Evolutionary conservation across 2,113 vertebrate species (phyloP).

Genomic region (Pristiophorus japonicus): DNA sequence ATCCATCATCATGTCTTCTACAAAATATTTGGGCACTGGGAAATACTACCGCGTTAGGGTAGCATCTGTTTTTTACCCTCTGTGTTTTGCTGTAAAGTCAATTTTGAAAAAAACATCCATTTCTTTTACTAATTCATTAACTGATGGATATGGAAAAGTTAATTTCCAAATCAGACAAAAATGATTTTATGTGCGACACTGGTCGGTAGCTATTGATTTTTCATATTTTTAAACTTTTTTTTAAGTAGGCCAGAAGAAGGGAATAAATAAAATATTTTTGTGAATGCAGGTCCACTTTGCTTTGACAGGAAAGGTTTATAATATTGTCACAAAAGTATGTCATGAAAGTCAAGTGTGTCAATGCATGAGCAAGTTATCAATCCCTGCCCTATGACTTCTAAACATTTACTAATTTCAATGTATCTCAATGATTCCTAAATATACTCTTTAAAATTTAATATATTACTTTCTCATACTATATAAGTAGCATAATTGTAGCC

Average conservation of each 20-base stretch:
- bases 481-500: background rate
- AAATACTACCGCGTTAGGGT: background rate
- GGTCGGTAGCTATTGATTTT: no score
- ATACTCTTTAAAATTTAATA: background rate
- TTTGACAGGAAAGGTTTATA: background rate
- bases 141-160: no score
- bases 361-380: background rate
- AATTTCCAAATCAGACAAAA: no score
- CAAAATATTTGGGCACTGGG: background rate
- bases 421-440: background rate
- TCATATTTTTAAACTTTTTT: no score
- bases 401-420: background rate
- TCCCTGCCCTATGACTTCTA: background rate
- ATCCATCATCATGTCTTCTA: background rate
- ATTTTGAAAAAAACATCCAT: background rate
- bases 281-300: background rate
- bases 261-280: no score
- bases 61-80: background rate
- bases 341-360: background rate
- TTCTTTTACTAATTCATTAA: background rate
- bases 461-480: background rate
- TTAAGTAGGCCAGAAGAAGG: no score
- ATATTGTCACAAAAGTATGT: background rate
- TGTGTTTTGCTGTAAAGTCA: no score
- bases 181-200: no score